Percentiles rank a stretch among this genome's conserved stretches.
These are phyloP conservation scores for Caenorhabditis remanei DNA, from an alignment of 1,140 invertebrate species.

Conservation along the genomic window DNA sequence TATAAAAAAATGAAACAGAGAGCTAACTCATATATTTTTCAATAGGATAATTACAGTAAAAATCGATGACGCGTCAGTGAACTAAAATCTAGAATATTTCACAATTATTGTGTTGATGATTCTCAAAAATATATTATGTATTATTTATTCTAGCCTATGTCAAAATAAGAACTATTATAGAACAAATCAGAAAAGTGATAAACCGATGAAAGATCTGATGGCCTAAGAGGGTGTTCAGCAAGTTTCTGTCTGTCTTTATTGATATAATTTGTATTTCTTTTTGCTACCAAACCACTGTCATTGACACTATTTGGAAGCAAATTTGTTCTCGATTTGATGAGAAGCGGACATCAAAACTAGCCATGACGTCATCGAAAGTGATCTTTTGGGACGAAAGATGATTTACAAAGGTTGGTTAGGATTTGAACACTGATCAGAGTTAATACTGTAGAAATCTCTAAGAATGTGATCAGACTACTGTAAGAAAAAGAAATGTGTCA, in stretches of 20 bases:
- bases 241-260: constrained; percentile 33
- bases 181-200: too few species aligned
- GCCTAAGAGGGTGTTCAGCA: background rate
- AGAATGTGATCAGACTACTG: too few species aligned
- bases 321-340: constrained; percentile 45
- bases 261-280: constrained; percentile 26
- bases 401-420: constrained; percentile 21
- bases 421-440: constrained; percentile 31
- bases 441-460: too few species aligned
- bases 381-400: constrained; percentile 38
- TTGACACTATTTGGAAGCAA: constrained; percentile 46
- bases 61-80: too few species aligned
- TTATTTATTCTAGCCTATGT: too few species aligned
- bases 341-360: constrained; percentile 32
- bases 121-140: too few species aligned
- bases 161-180: too few species aligned
- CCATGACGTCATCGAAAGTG: constrained; percentile 13
- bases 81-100: too few species aligned
- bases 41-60: too few species aligned
- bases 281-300: constrained; percentile 41
- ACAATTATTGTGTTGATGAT: too few species aligned
- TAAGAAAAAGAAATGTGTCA: background rate
- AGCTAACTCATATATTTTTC: too few species aligned
- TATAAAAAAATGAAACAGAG: too few species aligned
- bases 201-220: background rate